A percentile compares a stretch with the other conserved stretches of the same genome.
Conservation (phyloP, 2,888 invertebrate genomes). For the Cylindroiulus punctatus region DNA sequence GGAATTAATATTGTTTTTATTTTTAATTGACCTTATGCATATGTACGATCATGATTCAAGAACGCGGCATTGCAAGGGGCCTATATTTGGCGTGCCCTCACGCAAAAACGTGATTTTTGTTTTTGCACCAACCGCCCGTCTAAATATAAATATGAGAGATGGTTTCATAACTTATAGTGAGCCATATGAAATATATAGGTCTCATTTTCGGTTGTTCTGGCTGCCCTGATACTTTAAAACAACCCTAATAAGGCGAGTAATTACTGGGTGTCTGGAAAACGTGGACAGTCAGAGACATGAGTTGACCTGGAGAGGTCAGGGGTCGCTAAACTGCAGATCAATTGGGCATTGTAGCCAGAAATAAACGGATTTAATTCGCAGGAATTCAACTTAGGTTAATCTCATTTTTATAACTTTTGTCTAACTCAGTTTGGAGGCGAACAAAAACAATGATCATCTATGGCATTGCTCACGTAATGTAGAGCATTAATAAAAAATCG, state of each 20-base stretch:
- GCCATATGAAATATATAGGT: not conserved
- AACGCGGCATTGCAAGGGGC: constrained; percentile 23
- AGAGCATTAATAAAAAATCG: no score
- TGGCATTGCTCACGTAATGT: no score
- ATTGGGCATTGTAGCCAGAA: not conserved
- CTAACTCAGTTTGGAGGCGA: no score
- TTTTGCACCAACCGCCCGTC: not conserved
- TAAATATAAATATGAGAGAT: constrained; percentile 4
- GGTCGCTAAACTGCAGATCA: not conserved
- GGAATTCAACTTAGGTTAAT: not conserved
- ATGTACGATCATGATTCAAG: constrained; percentile 10
- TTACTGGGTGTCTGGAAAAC: constrained; percentile 1
- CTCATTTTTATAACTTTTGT: no score
- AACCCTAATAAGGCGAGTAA: not conserved
- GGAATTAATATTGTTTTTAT: constrained; percentile 2
- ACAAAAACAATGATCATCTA: no score
- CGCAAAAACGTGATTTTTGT: constrained; percentile 17
- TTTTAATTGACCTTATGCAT: constrained; percentile 33
- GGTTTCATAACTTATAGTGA: not conserved
- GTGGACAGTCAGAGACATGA: not conserved
- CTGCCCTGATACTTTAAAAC: not conserved
- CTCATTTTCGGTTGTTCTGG: not conserved
- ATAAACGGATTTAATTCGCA: not conserved
- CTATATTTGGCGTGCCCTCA: constrained; percentile 13
- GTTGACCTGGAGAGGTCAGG: not conserved